These are phyloP conservation scores for Epinotia bilunana DNA, from an alignment of 2,888 invertebrate genomes.

Conservation along the genomic window DNA sequence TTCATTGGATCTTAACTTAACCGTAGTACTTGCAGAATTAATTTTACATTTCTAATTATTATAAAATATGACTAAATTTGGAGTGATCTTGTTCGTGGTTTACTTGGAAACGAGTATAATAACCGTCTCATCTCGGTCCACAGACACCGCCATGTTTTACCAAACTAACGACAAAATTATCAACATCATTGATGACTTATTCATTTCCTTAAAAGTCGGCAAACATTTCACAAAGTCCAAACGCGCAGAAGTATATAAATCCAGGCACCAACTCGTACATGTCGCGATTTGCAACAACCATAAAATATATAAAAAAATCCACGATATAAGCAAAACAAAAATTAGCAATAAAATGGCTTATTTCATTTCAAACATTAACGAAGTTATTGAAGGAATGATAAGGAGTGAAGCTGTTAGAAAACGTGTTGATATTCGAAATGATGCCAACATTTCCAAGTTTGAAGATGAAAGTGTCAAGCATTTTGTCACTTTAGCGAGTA, in stretches of 20 bases:
- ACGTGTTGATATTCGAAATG: not conserved
- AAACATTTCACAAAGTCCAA: conserved; percentile 47
- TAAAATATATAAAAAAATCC: conserved; percentile 17
- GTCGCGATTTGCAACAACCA: conserved; percentile 14
- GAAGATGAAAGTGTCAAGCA: not conserved
- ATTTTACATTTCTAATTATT: not conserved
- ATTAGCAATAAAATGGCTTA: conserved; percentile 24
- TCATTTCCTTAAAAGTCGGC: conserved; percentile 52
- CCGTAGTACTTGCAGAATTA: not conserved
- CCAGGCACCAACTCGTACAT: conserved; percentile 50
- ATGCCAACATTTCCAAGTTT: not conserved
- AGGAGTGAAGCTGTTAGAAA: conserved; percentile 1
- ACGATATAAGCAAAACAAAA: conserved; percentile 3
- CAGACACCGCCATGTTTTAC: conserved; percentile 44
- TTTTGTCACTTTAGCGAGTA: conserved; percentile 9
- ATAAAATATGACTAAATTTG: conserved; percentile 12
- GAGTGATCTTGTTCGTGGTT: conserved; percentile 23
- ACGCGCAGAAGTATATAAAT: conserved; percentile 51
- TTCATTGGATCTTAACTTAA: conserved; percentile 9
- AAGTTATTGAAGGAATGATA: conserved; percentile 36
- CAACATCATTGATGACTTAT: conserved; percentile 54
- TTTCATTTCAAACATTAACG: conserved; percentile 24
- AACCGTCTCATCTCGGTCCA: not conserved
- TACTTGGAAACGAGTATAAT: conserved; percentile 47
- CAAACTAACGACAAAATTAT: conserved; percentile 52